Conservation (phyloP, 2,888 invertebrate genomes). For the Dione vanillae region DNA sequence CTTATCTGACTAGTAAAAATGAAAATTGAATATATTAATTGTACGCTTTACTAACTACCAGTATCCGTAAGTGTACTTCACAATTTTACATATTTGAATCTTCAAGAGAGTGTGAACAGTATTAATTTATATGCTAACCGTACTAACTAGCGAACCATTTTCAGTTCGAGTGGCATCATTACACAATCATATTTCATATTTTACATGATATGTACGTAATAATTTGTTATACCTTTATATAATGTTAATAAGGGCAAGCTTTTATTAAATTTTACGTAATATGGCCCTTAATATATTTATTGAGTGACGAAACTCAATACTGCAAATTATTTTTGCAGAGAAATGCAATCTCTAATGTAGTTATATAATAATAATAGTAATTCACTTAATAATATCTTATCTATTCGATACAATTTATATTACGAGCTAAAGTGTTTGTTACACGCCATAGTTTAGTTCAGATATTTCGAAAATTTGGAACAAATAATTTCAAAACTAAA, state of each 20-base stretch:
- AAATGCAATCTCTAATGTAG: too few species aligned
- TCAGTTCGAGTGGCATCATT: conserved; percentile 9
- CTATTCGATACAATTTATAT: too few species aligned
- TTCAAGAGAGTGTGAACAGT: conserved; percentile 12
- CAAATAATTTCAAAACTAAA: too few species aligned
- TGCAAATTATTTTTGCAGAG: too few species aligned
- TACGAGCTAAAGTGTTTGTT: too few species aligned
- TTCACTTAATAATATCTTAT: too few species aligned
- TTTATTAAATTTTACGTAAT: not conserved
- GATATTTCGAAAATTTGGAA: too few species aligned
- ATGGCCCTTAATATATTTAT: not conserved
- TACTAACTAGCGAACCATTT: conserved; percentile 20
- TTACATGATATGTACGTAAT: conserved; percentile 14
- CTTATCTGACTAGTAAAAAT: too few species aligned
- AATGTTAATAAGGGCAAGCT: not conserved
- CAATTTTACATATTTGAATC: conserved; percentile 2
- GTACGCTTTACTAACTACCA: not conserved
- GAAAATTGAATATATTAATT: not conserved
- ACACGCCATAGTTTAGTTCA: too few species aligned
- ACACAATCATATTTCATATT: conserved; percentile 4
- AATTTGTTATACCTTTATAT: conserved; percentile 1
- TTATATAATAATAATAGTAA: too few species aligned
- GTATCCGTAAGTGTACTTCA: not conserved
- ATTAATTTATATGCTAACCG: conserved; percentile 14
- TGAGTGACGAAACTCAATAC: not conserved